A percentile compares a stretch with the other conserved stretches of the same genome.
Conservation (phyloP, 2,113 vertebrate species). For the Centrocercus urophasianus region DNA sequence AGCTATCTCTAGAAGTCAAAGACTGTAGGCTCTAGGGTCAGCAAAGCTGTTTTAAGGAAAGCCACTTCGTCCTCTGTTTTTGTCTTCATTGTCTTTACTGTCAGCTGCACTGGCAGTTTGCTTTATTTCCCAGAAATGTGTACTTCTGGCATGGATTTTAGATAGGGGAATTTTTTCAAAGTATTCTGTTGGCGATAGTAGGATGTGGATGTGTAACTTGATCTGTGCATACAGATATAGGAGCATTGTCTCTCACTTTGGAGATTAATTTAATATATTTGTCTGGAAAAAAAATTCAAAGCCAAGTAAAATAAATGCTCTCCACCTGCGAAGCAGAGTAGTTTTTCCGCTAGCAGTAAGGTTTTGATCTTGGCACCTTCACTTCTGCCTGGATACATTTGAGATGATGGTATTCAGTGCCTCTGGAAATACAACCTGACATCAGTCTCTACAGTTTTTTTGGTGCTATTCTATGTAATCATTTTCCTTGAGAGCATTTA, state of each 20-base stretch:
- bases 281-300: background rate
- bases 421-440: background rate
- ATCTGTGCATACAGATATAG: background rate
- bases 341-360: background rate
- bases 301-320: background rate
- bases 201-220: conserved; percentile 26
- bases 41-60: conserved; percentile 34
- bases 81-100: conserved; percentile 59
- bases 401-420: background rate
- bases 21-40: background rate
- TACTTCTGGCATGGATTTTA: conserved; percentile 49
- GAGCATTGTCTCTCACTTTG: conserved; percentile 2
- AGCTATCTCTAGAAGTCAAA: conserved; percentile 13
- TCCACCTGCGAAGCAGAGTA: background rate
- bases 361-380: background rate
- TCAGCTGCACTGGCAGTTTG: conserved; percentile 59
- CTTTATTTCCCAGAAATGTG: conserved; percentile 74
- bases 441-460: background rate
- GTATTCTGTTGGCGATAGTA: conserved; percentile 33
- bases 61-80: conserved; percentile 48
- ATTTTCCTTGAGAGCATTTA: background rate
- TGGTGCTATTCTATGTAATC: background rate
- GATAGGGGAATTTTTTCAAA: conserved; percentile 63
- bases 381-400: background rate
- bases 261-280: background rate